Conservation (phyloP, 2,113 vertebrate genomes). For the Spheniscus mendiculus region DNA sequence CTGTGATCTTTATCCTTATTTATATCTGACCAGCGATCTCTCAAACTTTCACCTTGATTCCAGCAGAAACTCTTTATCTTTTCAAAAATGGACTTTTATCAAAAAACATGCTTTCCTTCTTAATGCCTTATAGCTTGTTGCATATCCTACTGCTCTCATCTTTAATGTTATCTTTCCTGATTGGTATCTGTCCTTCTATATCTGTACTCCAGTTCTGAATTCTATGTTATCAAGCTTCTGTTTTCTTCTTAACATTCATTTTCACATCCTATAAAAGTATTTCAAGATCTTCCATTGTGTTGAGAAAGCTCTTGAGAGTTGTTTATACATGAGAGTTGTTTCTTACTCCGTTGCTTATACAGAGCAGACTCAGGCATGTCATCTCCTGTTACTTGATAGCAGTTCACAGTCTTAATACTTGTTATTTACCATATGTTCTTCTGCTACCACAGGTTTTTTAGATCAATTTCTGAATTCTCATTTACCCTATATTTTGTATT, state of each 20-base stretch:
- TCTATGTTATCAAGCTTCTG: neutral
- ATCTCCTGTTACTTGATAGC: neutral
- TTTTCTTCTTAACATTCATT: neutral
- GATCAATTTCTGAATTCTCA: neutral
- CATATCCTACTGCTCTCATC: neutral
- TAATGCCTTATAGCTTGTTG: neutral
- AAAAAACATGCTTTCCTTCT: neutral
- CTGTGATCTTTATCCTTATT: neutral
- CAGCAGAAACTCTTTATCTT: neutral
- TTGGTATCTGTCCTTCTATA: neutral
- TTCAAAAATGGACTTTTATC: neutral
- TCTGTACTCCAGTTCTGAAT: neutral
- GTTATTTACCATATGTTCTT: neutral
- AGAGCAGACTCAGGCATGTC: neutral
- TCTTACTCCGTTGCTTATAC: neutral
- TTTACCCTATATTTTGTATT: neutral
- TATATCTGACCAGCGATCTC: neutral
- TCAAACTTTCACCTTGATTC: neutral
- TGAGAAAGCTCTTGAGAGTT: neutral
- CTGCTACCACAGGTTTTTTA: neutral
- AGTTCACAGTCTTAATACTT: neutral
- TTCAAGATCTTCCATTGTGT: neutral
- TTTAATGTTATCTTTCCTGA: neutral
- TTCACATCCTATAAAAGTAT: neutral
- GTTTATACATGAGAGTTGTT: neutral